Base-by-base conservation (phyloP, 2,797 vertebrate species). In the Ctenosaura bakeri region DNA sequence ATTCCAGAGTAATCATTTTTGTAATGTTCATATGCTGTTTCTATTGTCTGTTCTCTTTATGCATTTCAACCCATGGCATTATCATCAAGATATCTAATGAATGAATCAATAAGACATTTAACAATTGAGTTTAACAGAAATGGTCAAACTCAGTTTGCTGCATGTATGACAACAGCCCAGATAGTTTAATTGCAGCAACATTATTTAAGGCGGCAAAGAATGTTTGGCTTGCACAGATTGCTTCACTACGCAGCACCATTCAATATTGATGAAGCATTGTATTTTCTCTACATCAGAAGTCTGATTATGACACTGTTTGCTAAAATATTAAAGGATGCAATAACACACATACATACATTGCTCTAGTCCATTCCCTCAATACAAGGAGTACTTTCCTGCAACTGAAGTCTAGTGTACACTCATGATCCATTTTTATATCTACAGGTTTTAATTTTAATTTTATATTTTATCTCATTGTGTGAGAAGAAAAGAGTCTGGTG, bases 401-500 rank as follows among this genome's bases (percentile, higher is more conserved):
- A 50, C 52, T 85, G 79, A 85, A 90, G 66, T 73, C 50, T 24
- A n/a, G n/a, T 79, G 59, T 80, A 82, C 3, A 5, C 83, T 89
- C 88, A 9, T 10, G 90, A 91, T 18, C 22, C n/a, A 93, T 92
- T 90, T 76, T 87, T 38, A 76, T 0, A 92, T 74, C 56, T 24
- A 35, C 38, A 9, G 59, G 92, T 46, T 46, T 46, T 46, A 46
- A 46, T 92, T 26, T 91, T 59, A 81, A 62, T 94, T 90, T 90
- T 84, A 56, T 52, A 73, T 78, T 84, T 1, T 42, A 83, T 74
- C 59, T 73, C 42, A 3, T 4, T 80, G 9, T 24, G 88, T 86
- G 81, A 82, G 71, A 91, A 92, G 22, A 80, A 59, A 92, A 96
- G 89, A 93, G 79, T 12, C 12, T 0, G 89, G 94, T 79, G 52